Evolutionary conservation across 1,140 invertebrate genomes (phyloP).

Genomic region (Camponotus pennsylvanicus): DNA sequence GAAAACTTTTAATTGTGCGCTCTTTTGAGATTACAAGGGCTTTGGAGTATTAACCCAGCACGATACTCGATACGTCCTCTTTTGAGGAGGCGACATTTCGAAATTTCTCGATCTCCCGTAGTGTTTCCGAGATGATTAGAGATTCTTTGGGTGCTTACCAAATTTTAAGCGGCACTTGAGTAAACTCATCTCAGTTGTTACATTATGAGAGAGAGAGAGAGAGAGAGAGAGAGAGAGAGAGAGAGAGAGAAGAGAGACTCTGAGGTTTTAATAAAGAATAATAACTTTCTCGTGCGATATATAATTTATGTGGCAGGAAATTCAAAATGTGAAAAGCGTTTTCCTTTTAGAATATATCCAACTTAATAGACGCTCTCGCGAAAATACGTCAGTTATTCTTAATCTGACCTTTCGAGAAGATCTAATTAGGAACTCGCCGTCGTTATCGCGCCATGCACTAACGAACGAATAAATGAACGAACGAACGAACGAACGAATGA

Average conservation of each 20-base stretch:
- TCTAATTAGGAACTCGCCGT: slow-evolving; percentile 43
- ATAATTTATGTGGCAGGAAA: neutral
- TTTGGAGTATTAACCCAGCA: slow-evolving; percentile 50
- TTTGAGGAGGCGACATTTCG: slow-evolving; percentile 31
- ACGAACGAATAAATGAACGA: slow-evolving; percentile 6
- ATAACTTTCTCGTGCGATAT: slow-evolving; percentile 21
- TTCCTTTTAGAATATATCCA: slow-evolving; percentile 23
- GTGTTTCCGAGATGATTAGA: slow-evolving; percentile 11
- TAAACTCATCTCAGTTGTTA: slow-evolving; percentile 45
- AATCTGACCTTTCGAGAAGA: slow-evolving; percentile 37
- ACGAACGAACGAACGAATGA: slow-evolving; percentile 1
- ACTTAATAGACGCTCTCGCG: slow-evolving; percentile 30
- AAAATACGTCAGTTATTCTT: slow-evolving; percentile 43
- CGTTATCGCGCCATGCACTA: slow-evolving; percentile 5
- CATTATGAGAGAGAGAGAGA: neutral
- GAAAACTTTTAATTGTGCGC: slow-evolving; percentile 69
- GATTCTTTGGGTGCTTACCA: slow-evolving; percentile 49
- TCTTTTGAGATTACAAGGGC: slow-evolving; percentile 55
- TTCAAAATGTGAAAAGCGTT: slow-evolving; percentile 21
- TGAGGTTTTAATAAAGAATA: slow-evolving; percentile 47
- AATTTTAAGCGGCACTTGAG: slow-evolving; percentile 43
- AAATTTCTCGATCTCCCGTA: slow-evolving; percentile 40
- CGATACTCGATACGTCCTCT: slow-evolving; percentile 44
- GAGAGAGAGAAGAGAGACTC: neutral
- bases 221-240: no score